A percentile compares a stretch with the other conserved stretches of the same genome.
phyloP scores from a whole-genome alignment of 2,797 vertebrate genomes.

The Alcedo quadribrachys region DNA sequence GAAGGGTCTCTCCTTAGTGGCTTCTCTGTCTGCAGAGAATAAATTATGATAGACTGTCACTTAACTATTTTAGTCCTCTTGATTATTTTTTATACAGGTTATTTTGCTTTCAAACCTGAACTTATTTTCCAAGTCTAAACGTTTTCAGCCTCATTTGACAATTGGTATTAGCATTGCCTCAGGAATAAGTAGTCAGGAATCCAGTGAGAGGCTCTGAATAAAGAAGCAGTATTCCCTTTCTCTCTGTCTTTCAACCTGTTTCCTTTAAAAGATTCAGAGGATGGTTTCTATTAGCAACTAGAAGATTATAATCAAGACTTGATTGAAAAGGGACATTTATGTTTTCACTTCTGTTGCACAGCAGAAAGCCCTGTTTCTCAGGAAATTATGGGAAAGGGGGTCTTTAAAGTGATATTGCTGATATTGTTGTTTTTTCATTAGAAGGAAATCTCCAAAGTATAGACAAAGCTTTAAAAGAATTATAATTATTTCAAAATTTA shows the following conservation, averaged over 20 bases:
- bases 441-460: background rate
- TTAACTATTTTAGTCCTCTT: background rate
- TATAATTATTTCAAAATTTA: background rate
- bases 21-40: background rate
- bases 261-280: background rate
- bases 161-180: background rate
- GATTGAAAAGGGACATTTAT: accelerated
- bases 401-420: background rate
- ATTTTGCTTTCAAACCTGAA: background rate
- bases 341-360: background rate
- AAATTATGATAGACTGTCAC: background rate
- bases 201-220: background rate
- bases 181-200: background rate
- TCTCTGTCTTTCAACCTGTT: background rate
- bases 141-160: background rate
- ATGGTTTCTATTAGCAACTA: background rate
- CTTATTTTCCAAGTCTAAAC: background rate
- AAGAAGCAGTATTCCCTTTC: background rate
- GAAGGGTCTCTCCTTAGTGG: background rate
- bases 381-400: background rate
- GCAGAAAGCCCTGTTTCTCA: background rate
- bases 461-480: background rate
- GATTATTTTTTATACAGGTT: background rate
- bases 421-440: background rate
- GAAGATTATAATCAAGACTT: background rate